Percentiles rank a stretch among this genome's conserved stretches.
phyloP scores from a whole-genome alignment of 2,797 vertebrate genomes.

The Nyctibius grandis region DNA sequence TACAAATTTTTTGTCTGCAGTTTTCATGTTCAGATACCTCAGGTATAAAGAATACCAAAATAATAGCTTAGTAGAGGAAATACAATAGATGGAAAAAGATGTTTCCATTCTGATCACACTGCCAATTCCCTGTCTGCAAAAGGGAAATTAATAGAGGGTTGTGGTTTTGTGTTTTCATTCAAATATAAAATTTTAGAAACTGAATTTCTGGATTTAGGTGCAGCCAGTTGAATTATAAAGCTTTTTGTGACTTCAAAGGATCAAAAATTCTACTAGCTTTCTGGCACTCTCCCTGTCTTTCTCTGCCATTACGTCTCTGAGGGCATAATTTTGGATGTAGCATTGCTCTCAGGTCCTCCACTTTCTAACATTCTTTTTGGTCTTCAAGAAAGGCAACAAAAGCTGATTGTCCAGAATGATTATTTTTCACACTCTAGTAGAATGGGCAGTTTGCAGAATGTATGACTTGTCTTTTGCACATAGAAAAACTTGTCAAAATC shows the following conservation, averaged over 20 bases:
- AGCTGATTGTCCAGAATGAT: background rate
- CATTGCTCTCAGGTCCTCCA: background rate
- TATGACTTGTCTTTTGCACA: background rate
- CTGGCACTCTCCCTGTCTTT: background rate
- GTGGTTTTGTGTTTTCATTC: background rate
- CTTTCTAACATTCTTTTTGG: background rate
- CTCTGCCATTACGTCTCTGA: background rate
- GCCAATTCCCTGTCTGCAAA: background rate
- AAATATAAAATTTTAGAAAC: background rate
- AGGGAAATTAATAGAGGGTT: background rate
- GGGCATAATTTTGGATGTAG: background rate
- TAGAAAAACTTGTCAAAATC: background rate
- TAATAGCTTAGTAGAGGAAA: background rate
- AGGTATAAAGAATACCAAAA: background rate
- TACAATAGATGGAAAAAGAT: fast-evolving
- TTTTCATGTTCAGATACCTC: background rate
- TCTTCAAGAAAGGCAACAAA: background rate
- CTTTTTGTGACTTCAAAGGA: background rate
- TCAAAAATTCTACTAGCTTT: background rate
- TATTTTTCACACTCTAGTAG: background rate
- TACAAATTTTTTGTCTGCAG: background rate
- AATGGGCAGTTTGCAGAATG: background rate
- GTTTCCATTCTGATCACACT: background rate
- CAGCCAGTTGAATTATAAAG: background rate
- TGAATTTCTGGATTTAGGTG: background rate